Evolutionary conservation across 2,888 invertebrate genomes (phyloP).

Genomic region (Brachypalpus laphriformis): DNA sequence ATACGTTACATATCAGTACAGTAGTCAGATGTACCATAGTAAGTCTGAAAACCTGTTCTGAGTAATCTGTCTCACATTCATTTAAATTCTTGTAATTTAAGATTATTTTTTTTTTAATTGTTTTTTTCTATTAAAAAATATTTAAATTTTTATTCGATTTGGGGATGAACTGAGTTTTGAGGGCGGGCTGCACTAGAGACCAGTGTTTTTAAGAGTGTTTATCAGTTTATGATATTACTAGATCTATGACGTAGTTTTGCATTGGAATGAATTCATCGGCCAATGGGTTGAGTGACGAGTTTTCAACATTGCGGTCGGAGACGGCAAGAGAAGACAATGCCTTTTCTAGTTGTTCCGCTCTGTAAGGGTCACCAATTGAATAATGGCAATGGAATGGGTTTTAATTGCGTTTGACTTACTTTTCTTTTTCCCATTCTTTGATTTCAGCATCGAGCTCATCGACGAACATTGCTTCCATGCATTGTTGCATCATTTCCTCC

Average conservation of each 20-base stretch:
- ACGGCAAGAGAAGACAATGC: slow-evolving; percentile 81
- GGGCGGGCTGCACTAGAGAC: slow-evolving; percentile 62
- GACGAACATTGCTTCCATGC: slow-evolving; percentile 92
- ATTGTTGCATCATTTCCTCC: slow-evolving; percentile 94
- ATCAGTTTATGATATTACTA: slow-evolving; percentile 78
- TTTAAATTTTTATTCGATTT: slow-evolving; percentile 63
- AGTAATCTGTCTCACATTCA: slow-evolving; percentile 21
- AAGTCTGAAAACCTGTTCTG: slow-evolving; percentile 19
- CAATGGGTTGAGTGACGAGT: slow-evolving; percentile 91
- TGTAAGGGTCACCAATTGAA: slow-evolving; percentile 40
- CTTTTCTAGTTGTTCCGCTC: slow-evolving; percentile 81
- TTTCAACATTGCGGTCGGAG: slow-evolving; percentile 82
- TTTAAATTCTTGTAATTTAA: slow-evolving; percentile 52
- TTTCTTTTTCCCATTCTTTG: slow-evolving; percentile 81
- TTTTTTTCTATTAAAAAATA: slow-evolving; percentile 43
- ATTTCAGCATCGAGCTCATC: slow-evolving; percentile 86
- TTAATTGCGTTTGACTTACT: slow-evolving; percentile 74
- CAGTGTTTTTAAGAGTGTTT: slow-evolving; percentile 24
- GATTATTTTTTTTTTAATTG: slow-evolving; percentile 14
- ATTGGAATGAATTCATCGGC: slow-evolving; percentile 93
- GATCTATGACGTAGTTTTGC: slow-evolving; percentile 79
- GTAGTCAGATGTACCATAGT: slow-evolving; percentile 4
- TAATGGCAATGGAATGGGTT: neutral
- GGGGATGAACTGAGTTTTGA: slow-evolving; percentile 56
- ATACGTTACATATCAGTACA: slow-evolving; percentile 4